phyloP scores from a whole-genome alignment of 2,113 vertebrate genomes.

The Meriones unguiculatus region DNA sequence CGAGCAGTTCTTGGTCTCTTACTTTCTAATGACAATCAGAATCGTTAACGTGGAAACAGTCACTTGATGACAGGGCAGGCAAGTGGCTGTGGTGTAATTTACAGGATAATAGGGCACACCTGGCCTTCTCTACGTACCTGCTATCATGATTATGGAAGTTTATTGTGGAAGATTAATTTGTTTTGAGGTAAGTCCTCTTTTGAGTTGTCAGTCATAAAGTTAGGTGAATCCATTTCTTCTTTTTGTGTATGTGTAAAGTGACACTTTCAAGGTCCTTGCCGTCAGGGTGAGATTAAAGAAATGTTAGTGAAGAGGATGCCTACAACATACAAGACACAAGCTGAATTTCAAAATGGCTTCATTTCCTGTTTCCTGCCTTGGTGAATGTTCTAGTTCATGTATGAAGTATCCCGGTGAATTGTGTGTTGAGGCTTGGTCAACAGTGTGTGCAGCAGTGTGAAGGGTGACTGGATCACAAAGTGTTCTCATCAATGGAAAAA shows the following conservation, averaged over 20 bases:
- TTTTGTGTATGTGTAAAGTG: neutral
- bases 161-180: neutral
- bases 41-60: neutral
- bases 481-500: neutral
- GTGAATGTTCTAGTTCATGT: neutral
- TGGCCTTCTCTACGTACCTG: neutral
- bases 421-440: neutral
- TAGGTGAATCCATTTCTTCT: neutral
- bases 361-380: neutral
- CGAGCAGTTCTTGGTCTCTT: neutral
- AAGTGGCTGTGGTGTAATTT: neutral
- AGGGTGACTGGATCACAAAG: neutral
- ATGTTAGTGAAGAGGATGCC: neutral
- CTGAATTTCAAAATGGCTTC: neutral
- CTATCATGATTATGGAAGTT: conserved; percentile 11
- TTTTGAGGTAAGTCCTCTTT: neutral
- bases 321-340: neutral
- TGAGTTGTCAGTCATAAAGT: neutral
- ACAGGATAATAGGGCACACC: neutral
- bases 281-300: neutral
- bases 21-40: neutral
- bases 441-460: neutral
- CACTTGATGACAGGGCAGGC: neutral
- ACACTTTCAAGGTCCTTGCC: neutral
- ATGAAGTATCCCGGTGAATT: neutral